Evolutionary conservation across 2,888 invertebrate genomes (phyloP), one percentile per base, ranked within the genome.

Genomic region (Drosophila maculinotata): DNA sequence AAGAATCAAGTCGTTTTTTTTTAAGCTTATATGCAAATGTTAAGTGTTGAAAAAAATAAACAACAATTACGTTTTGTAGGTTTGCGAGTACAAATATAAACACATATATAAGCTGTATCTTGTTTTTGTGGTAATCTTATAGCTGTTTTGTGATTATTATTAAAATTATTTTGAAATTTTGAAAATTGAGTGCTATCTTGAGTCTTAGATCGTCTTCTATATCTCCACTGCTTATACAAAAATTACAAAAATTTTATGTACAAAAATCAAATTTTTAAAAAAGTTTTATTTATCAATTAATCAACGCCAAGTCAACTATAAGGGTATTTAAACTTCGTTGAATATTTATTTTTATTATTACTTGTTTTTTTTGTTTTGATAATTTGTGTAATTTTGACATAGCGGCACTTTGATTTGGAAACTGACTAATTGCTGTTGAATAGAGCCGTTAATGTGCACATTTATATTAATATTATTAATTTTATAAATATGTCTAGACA

Each of bases 341-440:
- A 42, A 28, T 38, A 42, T 6, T 25, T 51, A 20, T 25, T 28
- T 28, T 44, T 10, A 26, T 31, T 10, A 6, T n/a, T 23, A 23
- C 3, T 31, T 35, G 20, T 26, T 10, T 39, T 2, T 20, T 10
- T 35, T 14, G 33, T 36, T 48, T 20, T 25, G 15, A 31, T 44
- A 45, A 65, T 47, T 65, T 65, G 33, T 12, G 31, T 30, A 35
- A 33, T 45, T 49, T 67, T 23, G 38, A 23, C 31, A 15, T 39
- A 23, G 38, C 33, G 49, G 44, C 39, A 67, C 49, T 72, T 67
- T 60, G 54, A 67, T 67, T 39, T 54, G 25, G 10, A 47, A 68
- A 56, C 42, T 51, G 42, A 68, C 69, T 62, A 68, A 70, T 73
- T 68, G 60, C 56, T 51, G 47, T 3, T 47, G 64, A 69, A 47